Conservation (phyloP, 2,113 vertebrate genomes). For the Entelurus aequoreus region DNA sequence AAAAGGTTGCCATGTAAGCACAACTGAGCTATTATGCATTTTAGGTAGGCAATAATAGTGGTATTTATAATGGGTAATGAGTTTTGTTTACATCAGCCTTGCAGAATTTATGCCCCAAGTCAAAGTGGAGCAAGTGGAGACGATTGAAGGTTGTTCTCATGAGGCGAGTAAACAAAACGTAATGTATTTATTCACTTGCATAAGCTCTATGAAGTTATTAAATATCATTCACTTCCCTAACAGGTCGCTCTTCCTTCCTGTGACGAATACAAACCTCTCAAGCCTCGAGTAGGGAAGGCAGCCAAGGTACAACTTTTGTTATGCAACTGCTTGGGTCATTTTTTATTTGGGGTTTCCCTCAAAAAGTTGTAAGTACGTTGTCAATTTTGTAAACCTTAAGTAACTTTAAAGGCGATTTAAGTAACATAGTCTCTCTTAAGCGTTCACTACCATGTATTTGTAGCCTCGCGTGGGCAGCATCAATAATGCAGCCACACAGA, state of each 20-base stretch:
- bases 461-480: too few species aligned
- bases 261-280: conserved; percentile 83
- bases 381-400: too few species aligned
- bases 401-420: too few species aligned
- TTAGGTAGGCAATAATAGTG: too few species aligned
- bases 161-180: conserved; percentile 72
- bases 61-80: background rate
- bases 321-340: background rate
- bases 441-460: too few species aligned
- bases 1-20: background rate
- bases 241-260: conserved; percentile 88
- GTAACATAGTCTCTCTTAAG: too few species aligned
- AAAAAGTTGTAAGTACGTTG: too few species aligned
- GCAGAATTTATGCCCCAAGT: conserved; percentile 92
- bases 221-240: background rate
- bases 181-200: background rate
- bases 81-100: conserved; percentile 68
- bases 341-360: too few species aligned
- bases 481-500: too few species aligned
- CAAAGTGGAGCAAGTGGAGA: conserved; percentile 89
- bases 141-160: conserved; percentile 91
- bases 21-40: background rate
- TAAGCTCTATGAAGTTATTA: background rate
- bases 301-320: conserved; percentile 78
- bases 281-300: conserved; percentile 88